phyloP scores from a whole-genome alignment of 1,140 invertebrate genomes.

The Heterodera carotae region DNA sequence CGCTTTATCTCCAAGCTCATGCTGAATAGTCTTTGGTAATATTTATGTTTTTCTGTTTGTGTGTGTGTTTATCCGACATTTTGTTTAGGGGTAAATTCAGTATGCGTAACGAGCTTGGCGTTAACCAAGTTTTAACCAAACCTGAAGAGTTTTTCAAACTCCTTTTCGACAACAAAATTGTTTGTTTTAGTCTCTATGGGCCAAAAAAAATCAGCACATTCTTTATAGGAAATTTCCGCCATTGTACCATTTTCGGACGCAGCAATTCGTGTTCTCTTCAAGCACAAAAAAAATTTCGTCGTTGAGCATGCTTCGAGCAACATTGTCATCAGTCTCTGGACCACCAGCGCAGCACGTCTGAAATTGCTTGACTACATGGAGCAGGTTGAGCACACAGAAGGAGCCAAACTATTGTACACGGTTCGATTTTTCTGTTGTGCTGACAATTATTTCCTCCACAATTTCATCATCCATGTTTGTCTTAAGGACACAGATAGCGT shows the following conservation, averaged over 20 bases:
- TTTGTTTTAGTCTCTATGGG: not conserved
- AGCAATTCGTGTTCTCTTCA: not conserved
- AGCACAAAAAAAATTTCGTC: not conserved
- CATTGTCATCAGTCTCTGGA: not conserved
- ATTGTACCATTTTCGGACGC: not conserved
- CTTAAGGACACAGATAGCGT: not conserved
- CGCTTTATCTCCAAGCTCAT: not conserved
- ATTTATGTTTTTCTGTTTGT: too few relatives aligned
- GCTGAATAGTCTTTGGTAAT: too few relatives aligned
- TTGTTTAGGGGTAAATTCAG: constrained; percentile 2
- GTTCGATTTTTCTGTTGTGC: not conserved
- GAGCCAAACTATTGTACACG: not conserved
- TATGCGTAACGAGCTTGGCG: not conserved
- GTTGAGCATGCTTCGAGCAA: not conserved
- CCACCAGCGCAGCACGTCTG: not conserved
- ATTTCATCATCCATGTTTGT: too few relatives aligned
- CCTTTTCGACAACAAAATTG: not conserved
- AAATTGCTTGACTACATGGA: not conserved
- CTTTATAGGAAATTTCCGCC: not conserved
- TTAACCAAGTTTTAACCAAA: not conserved
- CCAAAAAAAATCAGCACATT: not conserved
- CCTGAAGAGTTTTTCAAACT: not conserved
- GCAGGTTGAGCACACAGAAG: not conserved
- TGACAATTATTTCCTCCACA: not conserved
- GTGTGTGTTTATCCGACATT: too few relatives aligned